These are phyloP conservation scores for Philopedon plagiatum DNA, from an alignment of 2,888 invertebrate genomes.

Conservation along the genomic window DNA sequence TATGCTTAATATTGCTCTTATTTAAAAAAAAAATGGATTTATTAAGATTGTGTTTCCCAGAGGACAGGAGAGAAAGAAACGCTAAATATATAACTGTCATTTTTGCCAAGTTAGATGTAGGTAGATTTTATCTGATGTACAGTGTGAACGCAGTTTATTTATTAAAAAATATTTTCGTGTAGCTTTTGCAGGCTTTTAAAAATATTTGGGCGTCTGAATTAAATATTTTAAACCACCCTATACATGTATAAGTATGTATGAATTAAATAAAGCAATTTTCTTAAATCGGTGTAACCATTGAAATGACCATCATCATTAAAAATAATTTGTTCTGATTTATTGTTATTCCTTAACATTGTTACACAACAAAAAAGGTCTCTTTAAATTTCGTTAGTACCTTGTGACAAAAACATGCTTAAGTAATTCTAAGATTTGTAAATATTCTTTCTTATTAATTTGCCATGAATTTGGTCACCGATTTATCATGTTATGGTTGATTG, in stretches of 20 bases:
- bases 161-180: no score
- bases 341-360: background rate
- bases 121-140: no score
- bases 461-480: background rate
- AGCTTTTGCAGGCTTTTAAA: no score
- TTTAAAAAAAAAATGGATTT: no score
- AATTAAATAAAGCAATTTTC: background rate
- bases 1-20: no score
- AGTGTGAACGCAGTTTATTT: no score
- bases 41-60: no score
- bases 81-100: no score
- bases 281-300: background rate
- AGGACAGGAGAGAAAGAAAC: no score
- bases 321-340: background rate
- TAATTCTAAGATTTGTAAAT: background rate
- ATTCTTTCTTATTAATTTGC: background rate
- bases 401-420: constrained; percentile 1
- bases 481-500: background rate
- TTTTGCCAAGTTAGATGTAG: no score
- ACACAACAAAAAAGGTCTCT: background rate
- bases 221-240: background rate
- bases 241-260: background rate
- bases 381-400: background rate
- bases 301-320: background rate
- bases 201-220: background rate